Conservation (phyloP, 2,797 vertebrate genomes). For the Microtus obscurus region DNA sequence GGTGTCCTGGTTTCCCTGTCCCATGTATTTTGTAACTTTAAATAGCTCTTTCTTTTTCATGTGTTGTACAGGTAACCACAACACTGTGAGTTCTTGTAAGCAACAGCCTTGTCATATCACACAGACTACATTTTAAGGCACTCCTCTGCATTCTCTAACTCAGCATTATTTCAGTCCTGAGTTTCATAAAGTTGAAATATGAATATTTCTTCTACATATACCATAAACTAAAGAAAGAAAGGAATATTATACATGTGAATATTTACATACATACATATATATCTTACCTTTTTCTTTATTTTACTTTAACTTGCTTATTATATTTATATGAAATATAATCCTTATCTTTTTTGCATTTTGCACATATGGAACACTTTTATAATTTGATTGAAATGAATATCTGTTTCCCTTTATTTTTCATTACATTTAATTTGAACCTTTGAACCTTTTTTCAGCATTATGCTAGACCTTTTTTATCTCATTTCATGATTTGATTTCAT, state of each 20-base stretch:
- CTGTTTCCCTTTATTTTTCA: neutral
- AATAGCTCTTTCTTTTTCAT: neutral
- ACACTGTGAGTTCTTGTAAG: neutral
- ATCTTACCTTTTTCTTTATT: neutral
- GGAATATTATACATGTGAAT: accelerated
- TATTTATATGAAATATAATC: neutral
- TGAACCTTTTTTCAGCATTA: neutral
- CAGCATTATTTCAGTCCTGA: neutral
- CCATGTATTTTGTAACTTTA: neutral
- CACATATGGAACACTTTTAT: neutral
- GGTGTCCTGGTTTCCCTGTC: accelerated
- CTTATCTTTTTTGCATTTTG: neutral
- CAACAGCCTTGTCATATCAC: neutral
- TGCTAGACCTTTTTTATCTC: neutral
- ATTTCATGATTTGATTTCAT: neutral
- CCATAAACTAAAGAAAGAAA: no score
- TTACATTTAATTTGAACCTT: neutral
- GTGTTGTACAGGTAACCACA: neutral
- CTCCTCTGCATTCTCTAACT: neutral
- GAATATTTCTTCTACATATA: no score
- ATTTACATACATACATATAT: no score
- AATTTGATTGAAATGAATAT: neutral
- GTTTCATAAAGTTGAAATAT: neutral
- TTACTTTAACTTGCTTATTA: no score
- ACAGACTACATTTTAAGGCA: no score